Base-by-base conservation (phyloP, 2,113 vertebrate species). In the Hemibates koningsi region DNA sequence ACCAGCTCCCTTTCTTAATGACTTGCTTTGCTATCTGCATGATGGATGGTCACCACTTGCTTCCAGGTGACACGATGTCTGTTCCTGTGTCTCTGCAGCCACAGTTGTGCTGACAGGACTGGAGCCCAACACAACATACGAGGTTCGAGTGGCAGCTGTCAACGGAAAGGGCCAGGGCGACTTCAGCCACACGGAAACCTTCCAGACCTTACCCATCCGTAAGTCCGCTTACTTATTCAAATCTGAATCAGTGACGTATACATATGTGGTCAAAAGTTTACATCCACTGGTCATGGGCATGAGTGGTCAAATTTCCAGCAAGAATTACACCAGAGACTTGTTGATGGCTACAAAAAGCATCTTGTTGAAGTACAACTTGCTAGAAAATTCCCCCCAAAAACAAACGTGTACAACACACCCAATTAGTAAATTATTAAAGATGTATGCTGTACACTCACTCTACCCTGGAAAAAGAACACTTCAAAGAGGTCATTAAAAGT, bases 141-240 rank as follows among this genome's bases (percentile, higher is more conserved):
- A 99, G 95, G 97, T 99, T 63, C 97, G 97, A 83, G 98, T 99
- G 88, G 97, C 99, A 13, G 99, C 99, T 16, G 97, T 99, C 85
- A 99, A 99, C 84, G 99, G 99, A 76, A 99, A 99, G 96, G 99
- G 99, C 3, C 98, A 98, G 96, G 99, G 99, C 21, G 98, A 99
- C 82, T 99, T 98, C 90, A 99, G 99, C 93, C 98, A 98, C 96
- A 98, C 92, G 2, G 98, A 99, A 94, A 96, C 95, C 91, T 99
- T 99, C 95, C 98, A 99, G 94, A 99, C 98, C 3, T 91, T 99
- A 86, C 98, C 99, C 88, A 98, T 99, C 93, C 97, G 99, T 99
- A 92, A 98, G 98, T 98, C 93, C 10, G 3, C 61, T 21, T 21
- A 66, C 61, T 66, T 13, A n/a, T 66, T 38, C 34, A 38, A 66